A percentile compares a stretch with the other conserved stretches of the same genome.
Evolutionary conservation across 2,113 vertebrate genomes (phyloP).

Genomic region (Thryonomys swinderianus): DNA sequence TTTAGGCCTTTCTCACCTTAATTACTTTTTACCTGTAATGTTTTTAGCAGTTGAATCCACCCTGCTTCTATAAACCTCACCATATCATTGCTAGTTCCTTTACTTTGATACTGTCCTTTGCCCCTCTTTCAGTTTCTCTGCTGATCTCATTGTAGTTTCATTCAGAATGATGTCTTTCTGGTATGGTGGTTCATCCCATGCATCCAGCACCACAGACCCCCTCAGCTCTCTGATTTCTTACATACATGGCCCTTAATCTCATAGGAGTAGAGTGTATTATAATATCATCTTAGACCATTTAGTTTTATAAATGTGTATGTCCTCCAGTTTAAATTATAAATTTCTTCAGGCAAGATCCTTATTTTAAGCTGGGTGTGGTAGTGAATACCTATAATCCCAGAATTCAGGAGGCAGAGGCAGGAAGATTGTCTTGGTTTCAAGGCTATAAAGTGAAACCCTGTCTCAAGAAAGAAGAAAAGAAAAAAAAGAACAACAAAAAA

Average conservation of each 20-base stretch:
- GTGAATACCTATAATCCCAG: no score
- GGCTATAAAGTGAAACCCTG: no score
- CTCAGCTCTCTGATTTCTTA: neutral
- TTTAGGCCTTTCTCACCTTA: neutral
- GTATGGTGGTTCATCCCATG: neutral
- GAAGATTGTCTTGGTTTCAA: no score
- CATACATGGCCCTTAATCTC: neutral
- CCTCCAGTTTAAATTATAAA: conserved; percentile 1
- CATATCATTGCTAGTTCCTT: neutral
- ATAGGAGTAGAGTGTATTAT: neutral
- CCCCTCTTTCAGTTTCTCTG: neutral
- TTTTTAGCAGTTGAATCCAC: neutral
- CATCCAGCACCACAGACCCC: neutral
- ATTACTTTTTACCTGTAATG: neutral
- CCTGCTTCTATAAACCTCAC: neutral
- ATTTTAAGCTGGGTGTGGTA: no score
- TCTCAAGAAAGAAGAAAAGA: no score
- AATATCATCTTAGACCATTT: neutral
- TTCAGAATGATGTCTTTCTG: neutral
- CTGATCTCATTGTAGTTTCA: neutral
- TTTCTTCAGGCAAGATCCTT: neutral
- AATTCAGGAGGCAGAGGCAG: no score
- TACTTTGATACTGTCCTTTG: neutral
- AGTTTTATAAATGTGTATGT: neutral
- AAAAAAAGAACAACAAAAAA: no score